Conservation (phyloP, 2,113 vertebrate genomes). For the Pachypanchax playfairii region DNA sequence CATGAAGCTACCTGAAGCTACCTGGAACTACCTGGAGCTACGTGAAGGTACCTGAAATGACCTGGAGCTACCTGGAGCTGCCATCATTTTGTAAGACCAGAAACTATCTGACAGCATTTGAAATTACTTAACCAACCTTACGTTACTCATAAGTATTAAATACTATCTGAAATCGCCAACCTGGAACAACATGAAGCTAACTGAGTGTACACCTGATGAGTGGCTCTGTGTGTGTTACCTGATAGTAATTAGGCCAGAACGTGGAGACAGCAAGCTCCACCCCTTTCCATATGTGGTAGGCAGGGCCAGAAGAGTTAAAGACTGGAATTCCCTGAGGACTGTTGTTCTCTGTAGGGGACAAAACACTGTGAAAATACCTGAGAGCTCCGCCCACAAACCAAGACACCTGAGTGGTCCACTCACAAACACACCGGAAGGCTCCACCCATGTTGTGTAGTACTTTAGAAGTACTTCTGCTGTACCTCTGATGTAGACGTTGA, state of each 20-base stretch:
- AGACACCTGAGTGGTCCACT: background rate
- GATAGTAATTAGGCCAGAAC: constrained; percentile 97
- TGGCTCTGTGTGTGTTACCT: constrained; percentile 78
- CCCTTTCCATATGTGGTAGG: constrained; percentile 85
- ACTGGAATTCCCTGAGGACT: constrained; percentile 87
- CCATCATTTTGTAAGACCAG: no score
- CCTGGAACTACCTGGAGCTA: no score
- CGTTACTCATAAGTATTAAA: no score
- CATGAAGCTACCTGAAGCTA: no score
- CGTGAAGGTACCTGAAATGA: no score
- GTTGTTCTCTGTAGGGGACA: constrained; percentile 81
- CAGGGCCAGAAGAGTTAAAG: constrained; percentile 87
- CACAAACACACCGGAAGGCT: constrained; percentile 1
- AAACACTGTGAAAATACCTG: constrained; percentile 12
- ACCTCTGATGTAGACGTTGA: constrained; percentile 89
- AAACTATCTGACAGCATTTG: no score
- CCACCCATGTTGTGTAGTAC: background rate
- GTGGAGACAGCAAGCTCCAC: constrained; percentile 95
- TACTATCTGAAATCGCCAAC: no score
- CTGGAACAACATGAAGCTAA: no score
- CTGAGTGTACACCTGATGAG: no score
- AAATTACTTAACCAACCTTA: no score
- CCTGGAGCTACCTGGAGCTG: no score
- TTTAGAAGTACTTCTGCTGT: background rate
- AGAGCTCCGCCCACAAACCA: background rate